These are phyloP conservation scores for Decapterus maruadsi DNA, from an alignment of 2,797 vertebrate species.

Conservation along the genomic window DNA sequence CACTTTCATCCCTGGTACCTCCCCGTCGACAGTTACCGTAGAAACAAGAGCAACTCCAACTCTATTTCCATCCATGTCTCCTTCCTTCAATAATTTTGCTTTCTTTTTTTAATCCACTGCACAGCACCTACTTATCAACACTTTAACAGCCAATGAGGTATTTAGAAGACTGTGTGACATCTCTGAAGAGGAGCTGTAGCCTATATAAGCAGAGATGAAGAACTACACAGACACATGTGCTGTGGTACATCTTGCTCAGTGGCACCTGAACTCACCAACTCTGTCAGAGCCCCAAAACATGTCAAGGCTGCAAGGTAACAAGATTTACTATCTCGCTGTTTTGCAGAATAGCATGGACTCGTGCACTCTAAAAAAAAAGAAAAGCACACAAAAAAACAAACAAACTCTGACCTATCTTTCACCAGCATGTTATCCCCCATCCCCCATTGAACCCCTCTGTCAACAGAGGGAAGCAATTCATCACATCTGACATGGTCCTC, in stretches of 20 bases:
- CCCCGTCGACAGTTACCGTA: conserved; percentile 90
- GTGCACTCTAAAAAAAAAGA: conserved; percentile 39
- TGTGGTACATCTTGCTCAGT: conserved; percentile 38
- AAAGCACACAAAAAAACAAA: conserved; percentile 18
- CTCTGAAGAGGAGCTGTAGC: conserved; percentile 51
- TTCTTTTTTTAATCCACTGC: conserved; percentile 80
- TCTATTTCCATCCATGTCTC: conserved; percentile 90
- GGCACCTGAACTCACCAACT: conserved; percentile 56
- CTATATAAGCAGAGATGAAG: conserved; percentile 69
- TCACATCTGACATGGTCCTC: conserved; percentile 69
- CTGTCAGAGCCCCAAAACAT: conserved; percentile 47
- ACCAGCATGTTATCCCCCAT: conserved; percentile 41
- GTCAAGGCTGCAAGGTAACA: conserved; percentile 48
- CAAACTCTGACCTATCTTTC: conserved; percentile 53
- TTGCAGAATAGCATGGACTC: conserved; percentile 30
- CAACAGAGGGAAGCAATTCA: conserved; percentile 59
- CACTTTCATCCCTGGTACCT: conserved; percentile 87
- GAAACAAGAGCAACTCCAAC: conserved; percentile 91
- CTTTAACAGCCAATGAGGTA: conserved; percentile 77
- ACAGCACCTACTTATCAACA: conserved; percentile 78
- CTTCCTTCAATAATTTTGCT: conserved; percentile 84
- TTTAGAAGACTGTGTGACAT: conserved; percentile 75
- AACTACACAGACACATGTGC: conserved; percentile 47
- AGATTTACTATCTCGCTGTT: conserved; percentile 60
- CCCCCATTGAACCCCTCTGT: conserved; percentile 44